Base-by-base conservation (phyloP, 1,140 invertebrate species). In the Choristoneura fumiferana region DNA sequence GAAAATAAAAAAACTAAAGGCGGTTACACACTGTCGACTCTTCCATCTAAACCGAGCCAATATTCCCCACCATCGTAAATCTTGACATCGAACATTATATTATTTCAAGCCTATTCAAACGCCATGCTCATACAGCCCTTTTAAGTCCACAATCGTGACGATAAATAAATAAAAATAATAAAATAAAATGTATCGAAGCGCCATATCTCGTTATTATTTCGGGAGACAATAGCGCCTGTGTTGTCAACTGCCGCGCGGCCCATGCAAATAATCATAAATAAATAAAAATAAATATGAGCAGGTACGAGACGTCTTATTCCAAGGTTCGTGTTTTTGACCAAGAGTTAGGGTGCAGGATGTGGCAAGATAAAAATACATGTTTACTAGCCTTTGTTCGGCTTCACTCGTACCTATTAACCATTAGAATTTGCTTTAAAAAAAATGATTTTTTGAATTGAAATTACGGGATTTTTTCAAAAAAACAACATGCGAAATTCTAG, bases 231-330 rank as follows among this genome's bases (percentile, higher is more conserved):
- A 89, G 85, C 78, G 85, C 76, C 80, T 80, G 69, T 58, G 63
- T 73, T 87, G 86, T 89, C 86, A 86, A 78, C 78, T 81, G 70
- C 80, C 71, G 77, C 84, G 82, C 86, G 86, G 71, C 53, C 71
- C 84, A 89, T 89, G 86, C 86, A 89, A 89, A 89, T 89, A 87
- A 85, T 87, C 84, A 89, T 89, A 89, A 89, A 89, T 88, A 87
- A 87, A 71, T 60, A 71, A 72, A 82, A 87, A 86, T 85, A 81
- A 87, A 87, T 87, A 88, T 85, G 81, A 88, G n/a, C n/a, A 29
- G 71, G 54, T 18, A 54, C 49, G 56, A 60, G 78, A 89, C 68
- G 81, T 89, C 86, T 89, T 89, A 89, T 87, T 88, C 83, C 83
- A 71, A 62, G 75, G 73, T 60, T 65, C 69, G 74, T 53, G 60